Base-by-base conservation (phyloP, 2,113 vertebrate genomes). In the Perca flavescens region DNA sequence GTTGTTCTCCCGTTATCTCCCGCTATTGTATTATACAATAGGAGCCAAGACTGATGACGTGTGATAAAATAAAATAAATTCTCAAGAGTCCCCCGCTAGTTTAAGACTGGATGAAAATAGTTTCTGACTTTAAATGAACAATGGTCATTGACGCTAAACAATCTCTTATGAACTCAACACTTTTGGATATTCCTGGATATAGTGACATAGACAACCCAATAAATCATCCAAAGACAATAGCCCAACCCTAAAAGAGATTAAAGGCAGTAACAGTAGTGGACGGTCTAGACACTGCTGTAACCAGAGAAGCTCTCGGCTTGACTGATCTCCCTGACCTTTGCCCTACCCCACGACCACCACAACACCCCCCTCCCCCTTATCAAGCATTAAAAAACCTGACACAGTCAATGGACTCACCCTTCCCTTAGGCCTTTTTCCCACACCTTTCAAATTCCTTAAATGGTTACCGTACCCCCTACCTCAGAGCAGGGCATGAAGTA, bases 391-490 rank as follows among this genome's bases (percentile, higher is more conserved):
- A 86, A 58, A 40, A 22, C 62, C 78, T 69, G 73, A 82, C 10
- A 1, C 54, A 43, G 58, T 47, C 16, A 0, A 11, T n/a, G 53
- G 67, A 57, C 69, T 73, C 76, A 79, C 84, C 83, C 82, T 77
- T 36, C 67, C 88, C 68, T 62, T 0, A 15, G 61, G 87, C 13
- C 66, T 14, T 71, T 80, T 83, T 84, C 84, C 50, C 65, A 25
- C 57, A 90, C 82, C 85, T 88, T 86, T 66, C 16, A 67, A 85
- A 91, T 94, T 91, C 88, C 71, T 83, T 28, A 74, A 54, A 85
- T 83, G 77, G 77, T 68, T 70, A 77, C 14, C 40, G n/a, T 28
- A n/a, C 63, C 79, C 79, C 70, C 64, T 60, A 58, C 84, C 63
- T 36, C 57, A 8, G 64, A 53, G 61, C 22, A 1, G n/a, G 53